Evolutionary conservation across 2,888 invertebrate genomes (phyloP), one percentile per base, ranked within the genome.

Genomic region (Cantharis flavilabris): DNA sequence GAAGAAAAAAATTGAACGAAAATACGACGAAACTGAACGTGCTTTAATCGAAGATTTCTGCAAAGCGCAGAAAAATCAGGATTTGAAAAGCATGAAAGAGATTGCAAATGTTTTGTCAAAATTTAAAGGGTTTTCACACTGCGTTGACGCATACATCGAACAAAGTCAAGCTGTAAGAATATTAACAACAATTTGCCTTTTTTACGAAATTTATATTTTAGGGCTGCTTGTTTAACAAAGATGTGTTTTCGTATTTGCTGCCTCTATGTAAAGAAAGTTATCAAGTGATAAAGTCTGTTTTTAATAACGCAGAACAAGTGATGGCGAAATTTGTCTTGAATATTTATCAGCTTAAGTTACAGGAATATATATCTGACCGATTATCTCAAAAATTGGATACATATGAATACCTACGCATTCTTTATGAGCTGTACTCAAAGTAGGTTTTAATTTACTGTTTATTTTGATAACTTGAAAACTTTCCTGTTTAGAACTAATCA

Each of bases 271-370:
- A 94, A 83, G 94, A 94, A 86, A 97, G 96, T 89, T 92, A 96
- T 87, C 92, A 93, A 83, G 91, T 95, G 79, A 96, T 97, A 80
- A 93, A 94, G 85, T 94, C 95, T 85, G 98, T 99, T 1, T 99
- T 99, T 87, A 94, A 94, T 7, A 97, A 97, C 88, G 97, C 98
- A 0, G 97, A 98, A 82, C 96, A 97, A 90, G 98, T 99, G 9
- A 98, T 99, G 97, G 96, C 97, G 76, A 99, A 99, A 90, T 97
- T 98, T 88, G 96, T 99, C 69, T 91, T 98, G 16, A 98, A 98
- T 87, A 95, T 99, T 79, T 99, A 97, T 88, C 96, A 97, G 83
- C 90, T 97, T 9, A 96, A 97, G 87, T 90, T 97, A 64, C 94
- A 95, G 90, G 96, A 96, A 86, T 95, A 96, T 85, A 94, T 98